These are phyloP conservation scores for Calliphora vomitoria DNA, from an alignment of 2,888 invertebrate species.

Conservation along the genomic window DNA sequence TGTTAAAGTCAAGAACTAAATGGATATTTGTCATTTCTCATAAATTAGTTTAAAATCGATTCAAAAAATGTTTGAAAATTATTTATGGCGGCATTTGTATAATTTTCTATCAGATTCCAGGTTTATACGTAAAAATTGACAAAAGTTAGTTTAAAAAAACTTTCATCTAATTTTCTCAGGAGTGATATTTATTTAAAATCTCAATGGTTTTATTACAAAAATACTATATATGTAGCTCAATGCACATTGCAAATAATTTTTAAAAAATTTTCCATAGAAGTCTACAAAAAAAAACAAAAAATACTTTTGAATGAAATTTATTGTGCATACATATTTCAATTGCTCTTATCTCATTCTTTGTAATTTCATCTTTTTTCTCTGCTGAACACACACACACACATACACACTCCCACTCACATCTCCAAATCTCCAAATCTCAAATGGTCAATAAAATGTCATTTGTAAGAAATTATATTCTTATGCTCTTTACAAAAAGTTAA, in stretches of 20 bases:
- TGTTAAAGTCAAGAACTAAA: constrained; percentile 26
- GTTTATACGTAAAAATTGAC: no score
- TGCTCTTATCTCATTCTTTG: background rate
- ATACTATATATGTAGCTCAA: no score
- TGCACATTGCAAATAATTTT: background rate
- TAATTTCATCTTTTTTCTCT: background rate
- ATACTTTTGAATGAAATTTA: background rate
- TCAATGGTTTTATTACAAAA: no score
- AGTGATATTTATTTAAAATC: no score
- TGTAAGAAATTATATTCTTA: constrained; percentile 73
- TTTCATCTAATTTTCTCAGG: no score
- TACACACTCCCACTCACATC: background rate
- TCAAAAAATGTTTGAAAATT: background rate
- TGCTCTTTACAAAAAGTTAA: constrained; percentile 65
- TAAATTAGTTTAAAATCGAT: constrained; percentile 37
- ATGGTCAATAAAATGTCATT: constrained; percentile 77
- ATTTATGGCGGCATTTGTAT: background rate
- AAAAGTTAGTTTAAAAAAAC: no score
- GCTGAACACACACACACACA: background rate
- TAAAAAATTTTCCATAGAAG: background rate
- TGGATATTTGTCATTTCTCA: constrained; percentile 75
- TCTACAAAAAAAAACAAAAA: background rate
- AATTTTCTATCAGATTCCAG: no score
- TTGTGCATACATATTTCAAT: constrained; percentile 4
- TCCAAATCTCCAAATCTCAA: constrained; percentile 73